Base-by-base conservation (phyloP, 2,113 vertebrate species). In the Gymnorhina tibicen region DNA sequence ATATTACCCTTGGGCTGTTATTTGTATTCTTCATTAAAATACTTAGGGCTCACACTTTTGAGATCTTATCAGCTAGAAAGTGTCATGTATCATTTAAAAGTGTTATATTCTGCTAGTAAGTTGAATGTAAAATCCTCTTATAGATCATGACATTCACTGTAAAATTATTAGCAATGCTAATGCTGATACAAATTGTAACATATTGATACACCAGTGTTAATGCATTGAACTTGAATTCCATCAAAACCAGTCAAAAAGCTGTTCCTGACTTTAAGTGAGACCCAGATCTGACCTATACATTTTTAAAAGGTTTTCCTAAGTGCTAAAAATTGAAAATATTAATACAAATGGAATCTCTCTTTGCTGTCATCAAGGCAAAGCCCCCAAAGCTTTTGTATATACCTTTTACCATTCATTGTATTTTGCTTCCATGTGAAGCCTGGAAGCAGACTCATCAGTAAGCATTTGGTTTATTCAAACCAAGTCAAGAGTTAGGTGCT, bases 121-220 rank as follows among this genome's bases (percentile, higher is more conserved):
- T 73, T 55, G 50, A 88, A 90, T 80, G 42, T 83, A 83, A 94
- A 79, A 39, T 53, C 37, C 37, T 87, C 90, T 82, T 80, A 80
- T 33, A 79, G 82, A 85, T 83, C 46, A 20, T 41, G 66, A 73
- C 30, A 67, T 83, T 94, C 68, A 86, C 50, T 49, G 58, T 70
- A 77, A 67, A 90, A 94, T 90, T 83, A 84, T 80, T 93, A 94
- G 55, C 55, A 87, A 50, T 93, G 78, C 74, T 46, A 77, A 28
- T 66, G 82, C 55, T 85, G 50, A 18, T 88, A 79, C 37, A 49
- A 59, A 62, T 22, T 74, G 55, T 70, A 85, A 73, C 70, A 24
- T 59, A 35, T 15, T 42, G 41, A 33, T 73, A 66, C 5, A 42
- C 7, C 46, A 66, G 30, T 46, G 39, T 70, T 87, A 83, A 82